Conservation (phyloP, 2,888 invertebrate genomes). For the Pherbina coryleti region DNA sequence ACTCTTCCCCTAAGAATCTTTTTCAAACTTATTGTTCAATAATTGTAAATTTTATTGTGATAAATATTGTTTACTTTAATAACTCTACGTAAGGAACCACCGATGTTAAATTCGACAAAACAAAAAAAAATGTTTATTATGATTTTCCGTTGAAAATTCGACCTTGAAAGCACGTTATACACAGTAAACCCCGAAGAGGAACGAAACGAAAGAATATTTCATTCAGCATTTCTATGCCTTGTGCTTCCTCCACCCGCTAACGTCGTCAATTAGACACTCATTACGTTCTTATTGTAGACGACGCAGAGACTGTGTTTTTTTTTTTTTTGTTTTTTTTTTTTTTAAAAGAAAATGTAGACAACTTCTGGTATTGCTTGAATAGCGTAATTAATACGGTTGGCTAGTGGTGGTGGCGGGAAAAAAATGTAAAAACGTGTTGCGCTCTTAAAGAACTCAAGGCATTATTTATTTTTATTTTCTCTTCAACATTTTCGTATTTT, state of each 20-base stretch:
- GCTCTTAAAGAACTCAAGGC: neutral
- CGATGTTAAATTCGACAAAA: slow-evolving; percentile 43
- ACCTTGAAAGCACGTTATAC: slow-evolving; percentile 49
- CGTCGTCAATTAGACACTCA: slow-evolving; percentile 67
- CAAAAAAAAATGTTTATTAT: slow-evolving; percentile 48
- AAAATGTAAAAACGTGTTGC: slow-evolving; percentile 16
- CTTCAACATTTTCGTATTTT: neutral
- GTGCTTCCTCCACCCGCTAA: slow-evolving; percentile 46
- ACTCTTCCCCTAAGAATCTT: too few relatives aligned
- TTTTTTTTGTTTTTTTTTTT: too few relatives aligned
- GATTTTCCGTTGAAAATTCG: slow-evolving; percentile 49
- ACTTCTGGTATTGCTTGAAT: slow-evolving; percentile 34
- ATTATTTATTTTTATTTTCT: neutral
- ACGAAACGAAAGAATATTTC: neutral
- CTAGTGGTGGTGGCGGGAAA: slow-evolving; percentile 31
- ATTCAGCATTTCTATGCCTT: neutral
- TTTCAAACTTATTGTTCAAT: too few relatives aligned
- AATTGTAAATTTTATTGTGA: too few relatives aligned
- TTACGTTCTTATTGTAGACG: slow-evolving; percentile 65
- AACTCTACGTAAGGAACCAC: neutral
- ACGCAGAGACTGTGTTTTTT: too few relatives aligned
- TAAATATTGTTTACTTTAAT: too few relatives aligned
- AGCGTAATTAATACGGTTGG: slow-evolving; percentile 14
- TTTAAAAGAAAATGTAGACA: slow-evolving; percentile 38
- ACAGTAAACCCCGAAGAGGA: slow-evolving; percentile 38